Base-by-base conservation (phyloP, 2,797 vertebrate genomes). In the Darevskia nairensis region DNA sequence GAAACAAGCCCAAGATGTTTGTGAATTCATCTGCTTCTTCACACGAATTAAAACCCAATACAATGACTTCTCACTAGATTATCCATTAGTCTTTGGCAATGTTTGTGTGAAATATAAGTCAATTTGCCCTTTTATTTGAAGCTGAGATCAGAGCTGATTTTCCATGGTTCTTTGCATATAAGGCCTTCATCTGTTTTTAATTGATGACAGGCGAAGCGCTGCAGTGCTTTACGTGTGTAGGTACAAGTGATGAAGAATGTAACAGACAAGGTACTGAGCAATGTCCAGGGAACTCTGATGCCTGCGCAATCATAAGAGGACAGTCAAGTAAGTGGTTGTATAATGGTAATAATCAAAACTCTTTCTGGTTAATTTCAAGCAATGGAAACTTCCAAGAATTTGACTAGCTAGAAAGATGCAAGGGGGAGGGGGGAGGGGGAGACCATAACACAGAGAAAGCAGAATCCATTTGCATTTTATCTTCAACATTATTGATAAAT, bases 201-300 rank as follows among this genome's bases (percentile, higher is more conserved):
- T 44, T 85, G 32, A 3, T 13, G 5, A 27, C 94, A 99, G 98
- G 97, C 75, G 96, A 96, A 66, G 97, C 97, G 3, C 97, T 98
- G 90, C 96, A 93, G 59, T 99, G 98, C 95, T 98, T 97, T 87
- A 98, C 97, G 86, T 99, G 98, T 44, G 98, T 98, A 95, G 98
- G 98, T 77, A 97, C 98, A 77, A 98, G 95, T 78, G 97, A 98
- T 59, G 97, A 98, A 0, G 98, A 98, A 93, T 99, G 98, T 94
- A 99, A 98, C 96, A 97, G 95, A 0, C 98, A 98, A 94, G 98
- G 98, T 59, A 96, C 97, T 68, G 98, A 98, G 95, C 94, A 95
- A 19, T 98, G 98, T 50, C 98, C 98, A 9, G 97, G 96, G 92
- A 97, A 97, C 86, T 98, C 98, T 0, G 98, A 98, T 32, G 98